Evolutionary conservation across 2,797 vertebrate genomes (phyloP), one percentile per base, ranked within the genome.

Genomic region (Notolepis coatsorum): DNA sequence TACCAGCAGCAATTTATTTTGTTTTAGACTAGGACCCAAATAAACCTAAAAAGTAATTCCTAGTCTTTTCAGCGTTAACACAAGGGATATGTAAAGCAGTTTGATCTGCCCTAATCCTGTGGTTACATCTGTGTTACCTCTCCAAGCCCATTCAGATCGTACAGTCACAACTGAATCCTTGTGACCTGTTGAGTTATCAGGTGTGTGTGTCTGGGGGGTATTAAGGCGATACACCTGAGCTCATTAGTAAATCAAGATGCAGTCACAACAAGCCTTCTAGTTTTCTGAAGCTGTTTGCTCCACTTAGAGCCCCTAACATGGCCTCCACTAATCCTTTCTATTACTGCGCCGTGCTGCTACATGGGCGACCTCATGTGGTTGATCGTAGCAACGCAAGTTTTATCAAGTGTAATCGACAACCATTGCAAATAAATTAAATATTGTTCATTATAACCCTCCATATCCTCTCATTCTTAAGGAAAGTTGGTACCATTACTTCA

Each of bases 231-330:
- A 76, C 73, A 84, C 83, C 79, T 75, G 71, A 82, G 73, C 73
- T 65, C 79, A 81, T 85, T 81, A 73, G 39, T 72, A 67, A 84
- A 87, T 84, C 64, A 81, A 84, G 70, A 17, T 20, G 43, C 76
- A 65, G 82, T 83, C 82, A 68, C 73, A 79, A 76, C 73, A 68
- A 75, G 73, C 52, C 78, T 60, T n/a, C n/a, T 61, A 45, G 64
- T 84, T 73, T 72, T 66, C 68, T 79, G 17, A 52, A 65, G 18
- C 70, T 81, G 65, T 33, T 60, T 70, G 61, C 52, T 84, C 82
- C 71, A 77, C 59, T 68, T 75, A 51, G 80, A 86, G 39, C 84
- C 66, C 84, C 80, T 76, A 90, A 89, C 82, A 91, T 89, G 89
- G 88, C 88, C 85, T 88, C 88, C 84, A 76, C 68, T 87, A 85